These are phyloP conservation scores for Dolichopus griseipennis DNA, from an alignment of 2,888 invertebrate species.

Conservation along the genomic window DNA sequence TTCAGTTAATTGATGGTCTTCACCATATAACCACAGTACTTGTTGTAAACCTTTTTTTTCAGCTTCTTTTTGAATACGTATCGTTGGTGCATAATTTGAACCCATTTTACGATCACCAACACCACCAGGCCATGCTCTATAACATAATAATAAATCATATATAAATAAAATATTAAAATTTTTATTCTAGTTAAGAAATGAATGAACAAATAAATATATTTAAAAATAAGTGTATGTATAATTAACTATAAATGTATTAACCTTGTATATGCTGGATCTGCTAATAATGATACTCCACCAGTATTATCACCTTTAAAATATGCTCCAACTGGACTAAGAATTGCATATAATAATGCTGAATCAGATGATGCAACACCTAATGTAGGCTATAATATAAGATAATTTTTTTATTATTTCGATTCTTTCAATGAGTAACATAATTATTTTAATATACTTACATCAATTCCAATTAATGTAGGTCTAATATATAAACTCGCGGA, in stretches of 20 bases:
- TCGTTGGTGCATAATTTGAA: slow-evolving; percentile 83
- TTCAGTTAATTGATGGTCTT: slow-evolving; percentile 88
- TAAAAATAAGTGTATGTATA: background rate
- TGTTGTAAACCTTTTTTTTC: slow-evolving; percentile 74
- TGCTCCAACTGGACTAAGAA: slow-evolving; percentile 86
- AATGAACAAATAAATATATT: no score
- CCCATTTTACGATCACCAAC: slow-evolving; percentile 93
- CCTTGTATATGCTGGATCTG: slow-evolving; percentile 76
- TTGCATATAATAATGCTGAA: slow-evolving; percentile 82
- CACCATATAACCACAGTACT: slow-evolving; percentile 92
- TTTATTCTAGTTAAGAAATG: no score
- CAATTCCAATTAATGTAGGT: slow-evolving; percentile 93
- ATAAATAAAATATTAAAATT: no score
- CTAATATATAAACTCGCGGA: slow-evolving; percentile 89
- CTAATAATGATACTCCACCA: slow-evolving; percentile 74
- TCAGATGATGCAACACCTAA: slow-evolving; percentile 83
- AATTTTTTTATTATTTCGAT: slow-evolving; percentile 16
- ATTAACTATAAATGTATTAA: slow-evolving; percentile 15
- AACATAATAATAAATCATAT: slow-evolving; percentile 12
- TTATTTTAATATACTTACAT: slow-evolving; percentile 57
- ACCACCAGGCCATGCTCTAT: slow-evolving; percentile 82
- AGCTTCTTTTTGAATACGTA: slow-evolving; percentile 73
- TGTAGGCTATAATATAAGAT: slow-evolving; percentile 58
- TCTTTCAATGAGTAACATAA: slow-evolving; percentile 9
- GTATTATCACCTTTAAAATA: slow-evolving; percentile 67